Evolutionary conservation across 1,140 invertebrate species (phyloP).

Genomic region (Drosophila kikkawai): DNA sequence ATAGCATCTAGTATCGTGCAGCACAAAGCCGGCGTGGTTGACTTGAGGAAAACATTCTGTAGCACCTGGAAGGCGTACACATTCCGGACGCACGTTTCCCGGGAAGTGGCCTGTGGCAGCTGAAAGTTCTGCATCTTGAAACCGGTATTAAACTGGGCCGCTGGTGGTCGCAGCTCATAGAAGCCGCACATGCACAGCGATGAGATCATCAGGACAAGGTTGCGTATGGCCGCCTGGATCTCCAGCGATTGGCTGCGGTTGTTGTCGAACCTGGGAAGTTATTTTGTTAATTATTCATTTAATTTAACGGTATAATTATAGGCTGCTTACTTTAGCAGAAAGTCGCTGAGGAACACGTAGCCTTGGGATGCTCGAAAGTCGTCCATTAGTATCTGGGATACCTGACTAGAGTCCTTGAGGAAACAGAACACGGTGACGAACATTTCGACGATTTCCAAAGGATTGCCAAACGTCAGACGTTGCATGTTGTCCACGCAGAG

Average conservation of each 20-base stretch:
- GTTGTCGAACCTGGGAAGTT: conserved; percentile 89
- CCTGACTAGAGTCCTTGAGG: conserved; percentile 98
- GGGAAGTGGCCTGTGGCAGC: conserved; percentile 94
- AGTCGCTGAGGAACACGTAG: conserved; percentile 97
- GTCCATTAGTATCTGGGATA: conserved; percentile 96
- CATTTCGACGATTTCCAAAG: conserved; percentile 99
- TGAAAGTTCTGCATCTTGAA: conserved; percentile 97
- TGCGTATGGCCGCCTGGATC: conserved; percentile 95
- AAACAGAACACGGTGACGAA: conserved; percentile 99
- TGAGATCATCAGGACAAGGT: conserved; percentile 96
- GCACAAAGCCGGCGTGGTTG: conserved; percentile 93
- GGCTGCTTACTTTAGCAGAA: conserved; percentile 93
- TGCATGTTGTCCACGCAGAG: conserved; percentile 99
- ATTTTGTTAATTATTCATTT: too few species aligned
- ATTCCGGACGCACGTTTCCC: conserved; percentile 95
- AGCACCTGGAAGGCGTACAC: conserved; percentile 98
- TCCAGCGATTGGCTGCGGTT: conserved; percentile 90
- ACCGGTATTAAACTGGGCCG: conserved; percentile 93
- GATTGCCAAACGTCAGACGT: conserved; percentile 94
- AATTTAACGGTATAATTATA: too few species aligned
- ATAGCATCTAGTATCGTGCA: conserved; percentile 97
- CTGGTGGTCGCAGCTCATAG: conserved; percentile 93
- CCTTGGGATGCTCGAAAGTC: conserved; percentile 98
- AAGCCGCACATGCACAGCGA: conserved; percentile 97
- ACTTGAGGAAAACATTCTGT: conserved; percentile 96